Conservation (phyloP, 2,113 vertebrate species). For the Anguilla japonica region DNA sequence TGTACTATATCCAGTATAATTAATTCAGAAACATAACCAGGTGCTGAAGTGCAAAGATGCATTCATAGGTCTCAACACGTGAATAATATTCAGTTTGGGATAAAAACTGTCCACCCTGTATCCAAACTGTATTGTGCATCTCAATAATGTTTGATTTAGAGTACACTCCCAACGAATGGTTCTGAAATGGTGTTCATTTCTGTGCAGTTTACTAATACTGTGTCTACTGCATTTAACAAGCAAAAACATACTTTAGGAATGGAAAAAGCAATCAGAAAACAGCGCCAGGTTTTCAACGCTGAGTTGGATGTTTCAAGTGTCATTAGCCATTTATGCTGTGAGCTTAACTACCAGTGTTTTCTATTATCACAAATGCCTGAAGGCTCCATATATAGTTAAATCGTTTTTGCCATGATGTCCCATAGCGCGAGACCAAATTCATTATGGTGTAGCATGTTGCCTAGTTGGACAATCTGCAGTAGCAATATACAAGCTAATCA, state of each 20-base stretch:
- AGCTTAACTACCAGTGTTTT: neutral
- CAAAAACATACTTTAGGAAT: neutral
- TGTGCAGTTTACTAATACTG: neutral
- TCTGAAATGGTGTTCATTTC: neutral
- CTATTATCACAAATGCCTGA: neutral
- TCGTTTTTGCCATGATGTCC: neutral
- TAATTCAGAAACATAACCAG: neutral
- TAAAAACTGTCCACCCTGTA: neutral
- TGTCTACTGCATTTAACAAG: neutral
- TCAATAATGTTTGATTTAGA: neutral
- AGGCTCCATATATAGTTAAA: neutral
- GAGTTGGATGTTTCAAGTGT: neutral
- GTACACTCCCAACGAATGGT: neutral
- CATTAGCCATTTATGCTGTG: neutral
- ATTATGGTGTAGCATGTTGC: neutral
- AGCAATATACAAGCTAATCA: neutral
- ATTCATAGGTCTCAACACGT: neutral
- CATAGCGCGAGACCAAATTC: neutral
- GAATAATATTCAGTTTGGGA: neutral
- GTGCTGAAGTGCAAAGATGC: neutral
- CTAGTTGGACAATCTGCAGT: neutral
- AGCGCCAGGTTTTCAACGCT: neutral
- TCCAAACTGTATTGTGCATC: neutral
- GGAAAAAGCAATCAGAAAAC: neutral
- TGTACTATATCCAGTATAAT: slow-evolving; percentile 4